Conservation (phyloP, 2,888 invertebrate species). For the Piscicola geometra region DNA sequence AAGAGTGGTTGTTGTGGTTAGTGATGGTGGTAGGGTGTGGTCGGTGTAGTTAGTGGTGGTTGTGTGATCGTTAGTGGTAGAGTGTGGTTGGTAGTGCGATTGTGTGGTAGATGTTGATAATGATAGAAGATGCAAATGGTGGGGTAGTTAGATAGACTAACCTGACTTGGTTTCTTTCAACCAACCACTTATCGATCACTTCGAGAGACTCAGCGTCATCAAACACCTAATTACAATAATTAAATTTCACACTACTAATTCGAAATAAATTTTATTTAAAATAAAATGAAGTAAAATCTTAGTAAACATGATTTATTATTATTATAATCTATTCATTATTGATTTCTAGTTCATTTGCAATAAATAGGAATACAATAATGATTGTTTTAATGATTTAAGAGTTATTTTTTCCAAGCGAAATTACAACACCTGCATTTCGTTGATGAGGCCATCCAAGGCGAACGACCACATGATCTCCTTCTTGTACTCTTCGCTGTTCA, state of each 20-base stretch:
- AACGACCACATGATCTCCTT: constrained; percentile 67
- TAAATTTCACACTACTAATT: too few relatives aligned
- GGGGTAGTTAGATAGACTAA: constrained; percentile 34
- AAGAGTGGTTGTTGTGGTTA: neutral
- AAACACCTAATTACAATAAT: constrained; percentile 33
- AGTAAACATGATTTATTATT: neutral
- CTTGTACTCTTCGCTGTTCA: constrained; percentile 79
- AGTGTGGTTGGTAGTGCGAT: neutral
- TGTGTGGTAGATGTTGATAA: neutral
- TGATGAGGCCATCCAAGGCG: constrained; percentile 51
- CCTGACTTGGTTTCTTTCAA: constrained; percentile 58
- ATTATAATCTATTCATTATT: neutral
- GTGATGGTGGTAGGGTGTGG: neutral
- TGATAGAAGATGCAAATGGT: too few relatives aligned
- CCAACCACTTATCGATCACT: constrained; percentile 67
- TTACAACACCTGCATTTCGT: constrained; percentile 53
- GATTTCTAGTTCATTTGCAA: neutral
- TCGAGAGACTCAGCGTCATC: constrained; percentile 45
- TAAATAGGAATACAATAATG: neutral
- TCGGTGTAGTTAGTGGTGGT: neutral
- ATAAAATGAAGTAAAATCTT: constrained; percentile 6
- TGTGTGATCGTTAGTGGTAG: neutral
- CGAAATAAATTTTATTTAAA: constrained; percentile 27
- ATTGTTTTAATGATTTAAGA: neutral
- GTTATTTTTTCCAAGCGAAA: neutral